Base-by-base conservation (phyloP, 2,888 invertebrate genomes). In the Mystacides longicornis region DNA sequence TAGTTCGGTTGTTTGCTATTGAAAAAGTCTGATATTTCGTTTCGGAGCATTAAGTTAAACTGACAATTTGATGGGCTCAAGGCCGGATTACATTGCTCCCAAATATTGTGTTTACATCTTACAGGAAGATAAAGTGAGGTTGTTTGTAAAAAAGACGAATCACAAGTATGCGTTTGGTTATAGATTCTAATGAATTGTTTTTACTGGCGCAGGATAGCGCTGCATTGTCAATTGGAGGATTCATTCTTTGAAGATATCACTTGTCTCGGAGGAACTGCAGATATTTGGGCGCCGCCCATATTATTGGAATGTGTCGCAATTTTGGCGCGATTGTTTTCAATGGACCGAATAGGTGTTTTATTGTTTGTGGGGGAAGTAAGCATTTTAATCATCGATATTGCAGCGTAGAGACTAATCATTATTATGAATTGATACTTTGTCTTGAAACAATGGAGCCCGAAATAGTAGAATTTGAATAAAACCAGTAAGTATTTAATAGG, bases 251-350 rank as follows among this genome's bases (percentile, higher is more conserved):
- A 43, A 20, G 22, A 54, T 49, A 47, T 23, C 49, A 48, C 21
- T 54, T 20, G 49, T 21, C 54, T 22, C 49, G 48, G 49, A 50
- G 52, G 52, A 53, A 56, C 49, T 56, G 53, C 56, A 52, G 56
- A 56, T 56, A 56, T 53, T 52, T 23, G 56, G 56, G 47, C 52
- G 47, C 46, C 52, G 52, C 52, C 52, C 52, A 46, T 18, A 27
- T n/a, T n/a, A n/a, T 23, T 31, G 46, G 55, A 49, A 51, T 51
- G 49, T 52, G 50, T 56, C 53, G 53, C 53, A 53, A 56, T 56
- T 56, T 53, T 23, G 45, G 49, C 27, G 22, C 18, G 54, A 49
- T 54, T 54, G 52, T 52, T 23, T 45, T 9, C 21, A 33, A 21
- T 22, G 33, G 21, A 33, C 22, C 47, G 19, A 20, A 47, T 22